phyloP scores from a whole-genome alignment of 2,113 vertebrate species.

The Phyllostomus hastatus region DNA sequence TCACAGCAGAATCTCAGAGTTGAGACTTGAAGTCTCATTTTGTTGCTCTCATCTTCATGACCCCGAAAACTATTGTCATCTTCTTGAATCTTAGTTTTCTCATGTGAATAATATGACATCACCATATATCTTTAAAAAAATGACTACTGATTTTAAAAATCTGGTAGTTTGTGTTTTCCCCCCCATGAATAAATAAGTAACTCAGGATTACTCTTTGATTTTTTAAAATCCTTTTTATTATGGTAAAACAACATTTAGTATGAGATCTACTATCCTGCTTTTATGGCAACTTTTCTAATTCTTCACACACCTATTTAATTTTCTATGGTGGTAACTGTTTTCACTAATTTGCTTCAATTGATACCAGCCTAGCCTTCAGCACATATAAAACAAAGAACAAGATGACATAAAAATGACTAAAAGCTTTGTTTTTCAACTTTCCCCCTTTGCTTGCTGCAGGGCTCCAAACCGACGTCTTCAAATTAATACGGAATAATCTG shows the following conservation, averaged over 20 bases:
- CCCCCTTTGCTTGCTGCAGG: not conserved
- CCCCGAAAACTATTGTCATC: not conserved
- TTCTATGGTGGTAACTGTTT: not conserved
- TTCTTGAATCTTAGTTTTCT: not conserved
- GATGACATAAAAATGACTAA: not conserved
- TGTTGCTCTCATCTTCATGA: not conserved
- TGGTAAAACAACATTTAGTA: not conserved
- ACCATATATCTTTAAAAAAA: not conserved
- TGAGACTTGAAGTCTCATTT: not conserved
- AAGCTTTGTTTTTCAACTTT: not conserved
- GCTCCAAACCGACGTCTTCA: not conserved
- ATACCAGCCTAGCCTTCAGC: not conserved
- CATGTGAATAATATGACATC: not conserved
- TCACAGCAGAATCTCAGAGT: not conserved
- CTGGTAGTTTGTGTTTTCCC: not conserved
- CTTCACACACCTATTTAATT: not conserved
- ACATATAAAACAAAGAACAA: not conserved
- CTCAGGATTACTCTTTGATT: not conserved
- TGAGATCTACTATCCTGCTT: not conserved
- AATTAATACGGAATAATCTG: not conserved
- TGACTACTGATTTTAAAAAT: not conserved
- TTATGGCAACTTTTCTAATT: not conserved
- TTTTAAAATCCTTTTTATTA: not conserved
- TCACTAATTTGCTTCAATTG: not conserved
- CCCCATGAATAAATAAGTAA: not conserved